Evolutionary conservation across 1,140 invertebrate genomes (phyloP), one percentile per base, ranked within the genome.

Genomic region (Lethrus apterus): DNA sequence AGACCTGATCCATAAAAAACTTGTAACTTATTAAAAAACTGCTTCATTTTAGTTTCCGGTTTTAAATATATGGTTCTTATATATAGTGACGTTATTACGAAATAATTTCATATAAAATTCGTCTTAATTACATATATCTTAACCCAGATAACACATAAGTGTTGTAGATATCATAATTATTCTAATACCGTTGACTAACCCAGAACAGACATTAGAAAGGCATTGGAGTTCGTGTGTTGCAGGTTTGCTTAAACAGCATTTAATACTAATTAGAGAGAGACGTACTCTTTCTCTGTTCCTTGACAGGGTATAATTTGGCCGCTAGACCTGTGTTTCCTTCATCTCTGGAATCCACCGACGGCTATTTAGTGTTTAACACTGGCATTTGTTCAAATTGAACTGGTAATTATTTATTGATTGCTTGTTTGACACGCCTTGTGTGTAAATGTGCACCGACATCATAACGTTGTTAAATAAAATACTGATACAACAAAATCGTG

Each of bases 221-320:
- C 43, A 34, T 33, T 44, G 34, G 43, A 44, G 43, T 44, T 44
- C 43, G 43, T 44, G 43, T 38, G 11, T 10, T 20, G 43, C 21
- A 13, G 31, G 29, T 21, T 44, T 44, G 43, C 43, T 44, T 34
- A 44, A 44, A 34, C 30, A 44, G 21, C 30, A 32, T 44, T 44
- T 44, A 44, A 32, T 19, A 19, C 43, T 44, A 44, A 44, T 44
- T 44, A 44, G 31, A 44, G 43, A 44, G 43, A 44, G 43, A 44
- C 29, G 26, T 24, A 44, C 31, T 18, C n/a, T 31, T 15, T 44
- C 43, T 44, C 30, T 11, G 30, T 44, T 44, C 8, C 31, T 23
- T 44, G 43, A 44, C 43, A 44, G 31, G 17, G 32, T 44, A 32
- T 44, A 44, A 44, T 44, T 44, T 44, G 30, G 30, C 43, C 43